A percentile compares a stretch with the other conserved stretches of the same genome.
Conservation (phyloP, 2,888 invertebrate genomes). For the Zeuzera pyrina region DNA sequence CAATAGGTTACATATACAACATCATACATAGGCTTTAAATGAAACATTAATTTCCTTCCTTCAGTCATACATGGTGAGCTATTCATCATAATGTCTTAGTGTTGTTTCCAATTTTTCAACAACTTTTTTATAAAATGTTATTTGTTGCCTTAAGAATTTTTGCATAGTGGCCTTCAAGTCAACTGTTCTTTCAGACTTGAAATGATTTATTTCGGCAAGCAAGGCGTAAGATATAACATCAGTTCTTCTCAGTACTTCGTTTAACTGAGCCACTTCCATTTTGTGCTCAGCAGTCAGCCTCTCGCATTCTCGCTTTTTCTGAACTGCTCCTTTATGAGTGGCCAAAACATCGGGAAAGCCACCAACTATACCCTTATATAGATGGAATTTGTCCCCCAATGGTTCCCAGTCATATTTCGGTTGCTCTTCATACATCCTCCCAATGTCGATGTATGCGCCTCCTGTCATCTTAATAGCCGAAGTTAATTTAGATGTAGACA, state of each 20-base stretch:
- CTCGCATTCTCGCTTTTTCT: conserved; percentile 92
- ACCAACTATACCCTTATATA: conserved; percentile 94
- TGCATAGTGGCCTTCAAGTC: conserved; percentile 92
- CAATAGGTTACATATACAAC: no score
- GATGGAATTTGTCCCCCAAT: conserved; percentile 90
- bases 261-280: conserved; percentile 85
- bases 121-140: conserved; percentile 91
- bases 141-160: conserved; percentile 89
- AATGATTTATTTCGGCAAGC: conserved; percentile 95
- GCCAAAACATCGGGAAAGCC: conserved; percentile 92
- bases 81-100: conserved; percentile 63
- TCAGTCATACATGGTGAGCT: conserved; percentile 19
- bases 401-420: conserved; percentile 93
- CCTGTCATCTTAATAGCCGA: conserved; percentile 89
- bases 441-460: conserved; percentile 91
- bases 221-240: conserved; percentile 95
- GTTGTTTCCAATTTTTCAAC: conserved; percentile 79
- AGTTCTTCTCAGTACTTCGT: conserved; percentile 86
- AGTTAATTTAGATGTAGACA: conserved; percentile 78
- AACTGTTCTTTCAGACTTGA: conserved; percentile 87
- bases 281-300: conserved; percentile 85
- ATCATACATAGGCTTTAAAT: no score
- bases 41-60: neutral
- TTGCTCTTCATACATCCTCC: conserved; percentile 91
- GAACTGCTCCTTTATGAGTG: conserved; percentile 91